Evolutionary conservation across 2,113 vertebrate genomes (phyloP), one percentile per base, ranked within the genome.

Genomic region (Kryptolebias marmoratus): DNA sequence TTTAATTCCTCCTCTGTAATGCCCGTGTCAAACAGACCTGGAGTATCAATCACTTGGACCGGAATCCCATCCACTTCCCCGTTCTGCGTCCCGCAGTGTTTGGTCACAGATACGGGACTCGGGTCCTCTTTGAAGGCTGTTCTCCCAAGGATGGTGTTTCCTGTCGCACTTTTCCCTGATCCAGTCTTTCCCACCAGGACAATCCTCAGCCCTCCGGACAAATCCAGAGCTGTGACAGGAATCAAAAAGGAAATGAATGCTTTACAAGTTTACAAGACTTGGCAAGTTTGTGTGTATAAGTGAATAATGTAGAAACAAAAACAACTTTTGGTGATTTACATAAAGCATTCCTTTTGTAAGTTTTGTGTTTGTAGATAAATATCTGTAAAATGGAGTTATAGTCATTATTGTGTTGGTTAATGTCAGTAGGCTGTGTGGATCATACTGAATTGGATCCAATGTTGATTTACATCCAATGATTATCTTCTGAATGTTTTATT

Each of bases 111-210:
- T 18, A 77, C 60, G 0, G 91, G 11, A 80, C 90, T 92, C 0
- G 83, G 79, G 60, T 93, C 90, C 45, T 89, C 87, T 69, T 71
- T 91, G 47, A 94, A 94, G 66, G 56, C 82, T 5, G 71, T 68
- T 63, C 85, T 86, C 6, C 88, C 88, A 0, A 93, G 86, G 77
- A 94, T 90, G 57, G 90, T 94, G 83, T 94, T 94, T 80, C 92
- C 93, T 68, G 91, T 65, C 4, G 93, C 90, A 48, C 93, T 94
- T 81, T 93, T 93, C 13, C 93, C 92, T 31, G 87, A 91, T 50
- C 93, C 93, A 10, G 93, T 92, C 73, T 91, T 93, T 0, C 93
- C 93, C 68, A 93, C 86, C 47, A 94, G 78, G 66, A 94, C 91
- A 1, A 93, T 89, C 71, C 91, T 81, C 45, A 92, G 39, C 4